Conservation (phyloP, 2,113 vertebrate species). For the Hypanus sabinus region DNA sequence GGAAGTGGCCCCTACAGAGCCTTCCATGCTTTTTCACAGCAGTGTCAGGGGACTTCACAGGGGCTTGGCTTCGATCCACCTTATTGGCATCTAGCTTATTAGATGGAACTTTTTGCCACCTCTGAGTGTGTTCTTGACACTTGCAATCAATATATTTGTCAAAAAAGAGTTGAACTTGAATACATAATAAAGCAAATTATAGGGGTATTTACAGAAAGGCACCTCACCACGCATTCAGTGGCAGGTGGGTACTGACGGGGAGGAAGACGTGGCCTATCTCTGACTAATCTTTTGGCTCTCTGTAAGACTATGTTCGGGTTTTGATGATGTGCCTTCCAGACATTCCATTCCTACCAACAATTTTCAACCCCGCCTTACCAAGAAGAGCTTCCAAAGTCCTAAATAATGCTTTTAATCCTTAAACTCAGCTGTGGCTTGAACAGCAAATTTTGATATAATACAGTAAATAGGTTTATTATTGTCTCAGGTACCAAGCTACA, state of each 20-base stretch:
- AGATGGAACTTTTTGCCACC: not conserved
- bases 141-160: not conserved
- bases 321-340: not conserved
- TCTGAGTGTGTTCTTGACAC: not conserved
- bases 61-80: slow-evolving; percentile 7
- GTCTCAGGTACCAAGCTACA: too few species aligned
- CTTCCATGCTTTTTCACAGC: not conserved
- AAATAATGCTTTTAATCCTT: too few species aligned
- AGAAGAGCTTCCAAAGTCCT: too few species aligned
- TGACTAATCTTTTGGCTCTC: not conserved
- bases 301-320: not conserved
- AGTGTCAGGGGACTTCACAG: not conserved
- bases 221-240: not conserved
- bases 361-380: too few species aligned
- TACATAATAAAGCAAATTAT: not conserved
- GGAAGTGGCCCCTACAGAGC: not conserved
- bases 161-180: not conserved
- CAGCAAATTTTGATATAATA: too few species aligned
- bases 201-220: not conserved
- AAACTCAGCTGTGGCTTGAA: too few species aligned
- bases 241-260: not conserved
- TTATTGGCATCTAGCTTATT: slow-evolving; percentile 26
- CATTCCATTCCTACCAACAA: too few species aligned
- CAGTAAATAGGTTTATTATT: too few species aligned
- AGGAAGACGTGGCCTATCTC: not conserved